phyloP scores from a whole-genome alignment of 2,888 invertebrate genomes.

The Papilio demoleus region DNA sequence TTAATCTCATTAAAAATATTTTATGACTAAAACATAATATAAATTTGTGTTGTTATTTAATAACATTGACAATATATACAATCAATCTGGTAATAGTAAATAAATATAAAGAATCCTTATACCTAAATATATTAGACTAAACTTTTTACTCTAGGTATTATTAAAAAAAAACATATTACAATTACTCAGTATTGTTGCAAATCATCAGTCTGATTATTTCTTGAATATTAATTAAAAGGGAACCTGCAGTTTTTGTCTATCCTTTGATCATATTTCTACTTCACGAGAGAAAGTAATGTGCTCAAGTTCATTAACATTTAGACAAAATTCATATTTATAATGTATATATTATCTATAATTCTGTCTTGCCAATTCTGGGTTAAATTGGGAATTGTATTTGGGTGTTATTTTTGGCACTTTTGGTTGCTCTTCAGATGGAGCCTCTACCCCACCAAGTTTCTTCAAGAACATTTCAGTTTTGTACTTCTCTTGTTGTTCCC shows the following conservation, averaged over 20 bases:
- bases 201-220: no score
- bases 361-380: constrained; percentile 94
- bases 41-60: background rate
- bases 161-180: no score
- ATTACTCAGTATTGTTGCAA: no score
- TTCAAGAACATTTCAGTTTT: constrained; percentile 88
- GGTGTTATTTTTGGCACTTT: constrained; percentile 81
- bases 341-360: constrained; percentile 80
- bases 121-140: no score
- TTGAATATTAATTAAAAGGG: no score
- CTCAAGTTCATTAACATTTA: background rate
- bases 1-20: background rate
- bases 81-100: no score
- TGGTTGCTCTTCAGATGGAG: constrained; percentile 45
- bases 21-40: background rate
- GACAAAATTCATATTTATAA: background rate
- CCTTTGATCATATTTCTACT: background rate
- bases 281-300: no score
- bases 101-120: no score
- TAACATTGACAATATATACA: no score
- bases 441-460: constrained; percentile 78
- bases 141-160: no score
- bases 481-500: constrained; percentile 91
- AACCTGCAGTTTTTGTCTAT: background rate
- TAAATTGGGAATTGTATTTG: constrained; percentile 98